phyloP scores from a whole-genome alignment of 2,113 vertebrate species.

The Vulpes vulpes region DNA sequence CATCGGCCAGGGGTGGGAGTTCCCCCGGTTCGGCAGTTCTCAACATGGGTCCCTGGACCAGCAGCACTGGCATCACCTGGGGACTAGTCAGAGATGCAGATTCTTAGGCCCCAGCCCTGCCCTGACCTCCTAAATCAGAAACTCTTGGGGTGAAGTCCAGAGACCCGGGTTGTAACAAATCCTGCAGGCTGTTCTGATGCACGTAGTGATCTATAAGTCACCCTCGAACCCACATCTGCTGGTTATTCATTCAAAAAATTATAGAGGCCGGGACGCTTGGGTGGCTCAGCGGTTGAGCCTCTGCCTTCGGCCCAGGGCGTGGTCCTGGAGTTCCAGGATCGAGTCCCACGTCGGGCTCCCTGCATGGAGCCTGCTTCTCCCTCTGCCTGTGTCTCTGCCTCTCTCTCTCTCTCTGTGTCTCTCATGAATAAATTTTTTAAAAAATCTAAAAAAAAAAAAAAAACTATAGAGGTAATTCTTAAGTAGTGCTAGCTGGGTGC shows the following conservation, averaged over 20 bases:
- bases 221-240: neutral
- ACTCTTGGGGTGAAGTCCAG: neutral
- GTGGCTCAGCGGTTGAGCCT: no score
- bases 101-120: neutral
- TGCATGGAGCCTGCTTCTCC: no score
- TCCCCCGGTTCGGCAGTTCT: neutral
- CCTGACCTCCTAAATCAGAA: neutral
- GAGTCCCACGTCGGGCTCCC: no score
- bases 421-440: no score
- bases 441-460: no score
- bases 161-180: neutral
- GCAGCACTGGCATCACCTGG: neutral
- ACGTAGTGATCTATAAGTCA: neutral
- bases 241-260: neutral
- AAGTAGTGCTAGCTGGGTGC: neutral
- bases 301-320: no score
- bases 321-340: no score
- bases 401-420: no score
- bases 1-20: neutral
- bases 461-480: neutral
- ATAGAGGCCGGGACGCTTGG: no score
- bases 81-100: neutral
- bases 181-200: neutral
- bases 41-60: neutral
- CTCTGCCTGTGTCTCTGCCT: no score